A percentile compares a stretch with the other conserved stretches of the same genome.
phyloP scores from a whole-genome alignment of 2,888 invertebrate species.

The Colostygia pectinataria region DNA sequence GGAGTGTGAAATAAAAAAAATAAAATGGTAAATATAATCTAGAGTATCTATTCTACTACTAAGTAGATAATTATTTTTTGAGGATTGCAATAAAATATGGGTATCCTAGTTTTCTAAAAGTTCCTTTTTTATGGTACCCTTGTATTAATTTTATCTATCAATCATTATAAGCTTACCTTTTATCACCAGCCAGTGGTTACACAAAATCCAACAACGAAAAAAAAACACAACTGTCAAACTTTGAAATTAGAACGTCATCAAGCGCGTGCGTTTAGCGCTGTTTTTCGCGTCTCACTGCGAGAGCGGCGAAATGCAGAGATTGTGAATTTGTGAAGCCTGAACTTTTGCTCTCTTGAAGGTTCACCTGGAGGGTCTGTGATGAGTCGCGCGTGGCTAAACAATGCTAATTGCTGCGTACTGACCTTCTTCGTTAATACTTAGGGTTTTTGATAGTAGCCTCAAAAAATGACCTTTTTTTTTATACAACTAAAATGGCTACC shows the following conservation, averaged over 20 bases:
- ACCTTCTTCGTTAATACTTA: too few species aligned
- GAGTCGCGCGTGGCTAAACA: conserved; percentile 5
- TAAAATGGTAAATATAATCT: too few species aligned
- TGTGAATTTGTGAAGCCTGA: conserved; percentile 21
- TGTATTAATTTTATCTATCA: too few species aligned
- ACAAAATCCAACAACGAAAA: conserved; percentile 20
- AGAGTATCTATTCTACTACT: too few species aligned
- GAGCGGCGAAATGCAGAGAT: conserved; percentile 23
- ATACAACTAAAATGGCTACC: too few species aligned
- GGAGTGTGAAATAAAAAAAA: too few species aligned
- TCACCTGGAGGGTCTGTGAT: conserved; percentile 21
- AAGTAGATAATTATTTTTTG: too few species aligned
- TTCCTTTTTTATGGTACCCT: too few species aligned
- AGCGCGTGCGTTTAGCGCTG: conserved; percentile 33
- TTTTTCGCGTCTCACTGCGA: conserved; percentile 26
- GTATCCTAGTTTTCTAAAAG: too few species aligned
- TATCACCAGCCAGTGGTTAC: neutral
- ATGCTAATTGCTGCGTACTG: conserved; percentile 7
- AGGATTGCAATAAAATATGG: too few species aligned
- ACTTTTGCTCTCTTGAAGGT: conserved; percentile 29
- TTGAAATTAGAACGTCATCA: conserved; percentile 23
- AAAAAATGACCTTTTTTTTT: too few species aligned
- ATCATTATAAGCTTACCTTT: conserved; percentile 22
- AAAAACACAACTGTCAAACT: conserved; percentile 24
- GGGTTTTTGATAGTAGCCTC: neutral